These are phyloP conservation scores for Erpobdella octoculata DNA, from an alignment of 2,888 invertebrate species.

Conservation along the genomic window DNA sequence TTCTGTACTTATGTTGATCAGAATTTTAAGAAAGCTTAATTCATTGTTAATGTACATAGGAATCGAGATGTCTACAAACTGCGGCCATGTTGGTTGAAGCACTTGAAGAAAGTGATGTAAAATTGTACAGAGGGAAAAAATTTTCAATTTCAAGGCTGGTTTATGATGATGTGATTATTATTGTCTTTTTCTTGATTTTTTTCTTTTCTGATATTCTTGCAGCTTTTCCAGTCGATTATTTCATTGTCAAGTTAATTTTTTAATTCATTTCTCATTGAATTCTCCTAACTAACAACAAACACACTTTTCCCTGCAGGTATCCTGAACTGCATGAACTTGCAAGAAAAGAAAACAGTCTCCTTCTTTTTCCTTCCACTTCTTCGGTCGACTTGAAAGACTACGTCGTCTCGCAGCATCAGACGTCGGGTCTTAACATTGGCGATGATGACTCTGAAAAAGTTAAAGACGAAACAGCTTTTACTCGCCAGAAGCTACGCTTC, in stretches of 20 bases:
- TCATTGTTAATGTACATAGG: slow-evolving; percentile 53
- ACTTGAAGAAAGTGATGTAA: slow-evolving; percentile 67
- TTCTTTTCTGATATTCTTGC: too few species aligned
- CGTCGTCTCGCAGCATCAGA: neutral
- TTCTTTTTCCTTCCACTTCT: slow-evolving; percentile 70
- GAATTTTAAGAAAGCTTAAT: too few species aligned
- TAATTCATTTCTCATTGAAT: too few species aligned
- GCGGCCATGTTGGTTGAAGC: slow-evolving; percentile 79
- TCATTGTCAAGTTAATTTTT: too few species aligned
- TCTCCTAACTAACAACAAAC: too few species aligned
- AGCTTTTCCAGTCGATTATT: too few species aligned
- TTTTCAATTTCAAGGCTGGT: slow-evolving; percentile 66
- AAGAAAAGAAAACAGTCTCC: slow-evolving; percentile 62
- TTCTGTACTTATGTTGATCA: too few species aligned
- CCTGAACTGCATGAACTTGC: slow-evolving; percentile 61
- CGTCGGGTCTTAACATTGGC: neutral
- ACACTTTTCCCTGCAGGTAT: too few species aligned
- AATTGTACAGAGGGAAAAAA: slow-evolving; percentile 71
- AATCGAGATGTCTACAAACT: slow-evolving; percentile 76
- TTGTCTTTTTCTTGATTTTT: neutral
- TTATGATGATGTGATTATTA: neutral
- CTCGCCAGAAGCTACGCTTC: slow-evolving; percentile 28
- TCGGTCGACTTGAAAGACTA: slow-evolving; percentile 42
- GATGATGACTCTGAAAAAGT: neutral
- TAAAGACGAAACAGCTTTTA: neutral